Evolutionary conservation across 2,888 invertebrate species (phyloP).

Genomic region (Schizaphis graminum): DNA sequence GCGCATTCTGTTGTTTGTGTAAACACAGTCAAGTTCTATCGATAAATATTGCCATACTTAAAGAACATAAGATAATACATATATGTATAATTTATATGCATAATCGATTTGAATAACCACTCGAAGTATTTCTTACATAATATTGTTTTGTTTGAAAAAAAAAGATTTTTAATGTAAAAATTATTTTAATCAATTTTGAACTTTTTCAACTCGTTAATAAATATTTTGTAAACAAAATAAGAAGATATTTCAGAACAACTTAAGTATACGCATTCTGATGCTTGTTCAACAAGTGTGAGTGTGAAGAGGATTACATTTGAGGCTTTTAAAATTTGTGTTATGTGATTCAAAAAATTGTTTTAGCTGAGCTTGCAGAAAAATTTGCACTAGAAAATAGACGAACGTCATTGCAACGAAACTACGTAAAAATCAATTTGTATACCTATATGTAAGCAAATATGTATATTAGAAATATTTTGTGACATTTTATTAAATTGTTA

Average conservation of each 20-base stretch:
- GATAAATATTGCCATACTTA: not conserved
- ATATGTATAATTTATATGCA: not conserved
- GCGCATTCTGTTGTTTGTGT: not conserved
- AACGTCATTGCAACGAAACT: not conserved
- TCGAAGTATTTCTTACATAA: not conserved
- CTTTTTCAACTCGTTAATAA: not conserved
- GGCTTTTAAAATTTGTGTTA: not conserved
- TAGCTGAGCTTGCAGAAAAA: not conserved
- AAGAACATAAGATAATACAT: not conserved
- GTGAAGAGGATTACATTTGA: not conserved
- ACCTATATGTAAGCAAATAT: too few relatives aligned
- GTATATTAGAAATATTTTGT: too few relatives aligned
- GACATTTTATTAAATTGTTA: too few relatives aligned
- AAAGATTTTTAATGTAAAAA: not conserved
- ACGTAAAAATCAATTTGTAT: not conserved
- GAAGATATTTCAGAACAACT: not conserved
- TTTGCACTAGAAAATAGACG: not conserved
- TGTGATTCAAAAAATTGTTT: not conserved
- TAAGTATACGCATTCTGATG: not conserved
- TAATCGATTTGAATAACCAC: not conserved
- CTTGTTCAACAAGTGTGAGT: not conserved
- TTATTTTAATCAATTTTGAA: not conserved
- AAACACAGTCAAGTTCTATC: not conserved
- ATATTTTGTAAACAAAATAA: not conserved
- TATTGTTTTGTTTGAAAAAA: not conserved